Evolutionary conservation across 2,113 vertebrate species (phyloP), one percentile per base, ranked within the genome.

Genomic region (Dicrurus megarhynchus): DNA sequence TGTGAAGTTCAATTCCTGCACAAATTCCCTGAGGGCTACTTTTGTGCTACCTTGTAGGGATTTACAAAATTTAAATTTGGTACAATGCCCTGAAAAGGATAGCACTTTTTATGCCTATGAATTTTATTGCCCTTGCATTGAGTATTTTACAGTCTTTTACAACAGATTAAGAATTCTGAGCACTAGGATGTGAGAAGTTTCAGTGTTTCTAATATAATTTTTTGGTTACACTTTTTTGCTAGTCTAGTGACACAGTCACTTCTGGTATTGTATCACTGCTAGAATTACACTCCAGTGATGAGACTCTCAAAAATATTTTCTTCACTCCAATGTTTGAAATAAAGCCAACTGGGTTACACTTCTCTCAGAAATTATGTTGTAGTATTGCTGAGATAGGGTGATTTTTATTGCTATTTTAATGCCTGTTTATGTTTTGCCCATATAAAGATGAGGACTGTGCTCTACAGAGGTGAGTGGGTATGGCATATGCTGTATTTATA

Each of bases 281-380:
- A 52, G 57, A 87, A 95, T 81, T 73, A 65, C 33, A 30, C 20
- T 55, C 32, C 18, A 79, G 69, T 67, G 67, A 79, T 83, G 60
- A 80, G 53, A 73, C 27, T 74, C 44, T 37, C 33, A 49, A 67
- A 95, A 94, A 91, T 96, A 87, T 15, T 94, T 85, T 20, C 22
- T 57, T 73, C 47, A 27, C 33, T 89, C 44, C 50, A 9, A 27
- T 41, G 8, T 69, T 71, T 90, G 64, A 94, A 92, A 60, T 68
- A 32, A 84, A 85, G 55, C 64, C 73, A 93, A 6, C 7, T 49
- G 27, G 11, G 21, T 70, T 82, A 74, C 11, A 37, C 56, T 89
- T 87, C 20, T 83, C 50, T 16, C 30, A 55, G 32, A 81, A 84
- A 81, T 28, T 59, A 5, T 42, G 15, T 42, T 83, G 4, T 19